Conservation (phyloP, 2,888 invertebrate species). For the Sminthurides aquaticus region DNA sequence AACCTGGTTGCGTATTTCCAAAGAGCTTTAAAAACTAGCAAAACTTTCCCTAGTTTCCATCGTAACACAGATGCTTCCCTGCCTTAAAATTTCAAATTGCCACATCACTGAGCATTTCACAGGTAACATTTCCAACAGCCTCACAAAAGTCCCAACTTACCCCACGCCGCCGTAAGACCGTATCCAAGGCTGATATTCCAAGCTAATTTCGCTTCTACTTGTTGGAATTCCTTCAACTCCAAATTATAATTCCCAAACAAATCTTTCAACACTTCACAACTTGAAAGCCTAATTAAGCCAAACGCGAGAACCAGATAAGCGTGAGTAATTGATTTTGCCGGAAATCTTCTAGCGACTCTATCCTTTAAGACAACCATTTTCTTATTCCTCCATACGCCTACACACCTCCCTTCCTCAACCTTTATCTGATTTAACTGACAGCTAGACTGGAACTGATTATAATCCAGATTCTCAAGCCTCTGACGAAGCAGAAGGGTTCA, state of each 20-base stretch:
- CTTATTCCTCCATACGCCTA: no score
- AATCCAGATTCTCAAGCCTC: no score
- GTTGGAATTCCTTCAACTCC: conserved; percentile 28
- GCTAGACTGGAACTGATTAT: no score
- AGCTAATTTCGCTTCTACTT: conserved; percentile 30
- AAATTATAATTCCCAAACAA: conserved; percentile 34
- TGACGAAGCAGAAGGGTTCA: no score
- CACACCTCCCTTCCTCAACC: no score
- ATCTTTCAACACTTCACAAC: no score
- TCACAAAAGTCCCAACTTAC: conserved; percentile 13
- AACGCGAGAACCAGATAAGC: no score
- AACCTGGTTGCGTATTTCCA: not conserved
- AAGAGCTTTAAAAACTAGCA: not conserved
- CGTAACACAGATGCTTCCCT: not conserved
- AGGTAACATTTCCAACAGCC: not conserved
- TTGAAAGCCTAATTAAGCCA: no score
- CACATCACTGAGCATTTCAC: not conserved
- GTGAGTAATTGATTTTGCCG: no score
- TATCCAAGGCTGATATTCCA: conserved; percentile 38
- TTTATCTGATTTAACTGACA: no score
- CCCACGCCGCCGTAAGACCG: conserved; percentile 17
- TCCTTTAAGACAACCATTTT: no score
- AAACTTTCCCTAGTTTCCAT: not conserved
- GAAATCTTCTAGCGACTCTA: no score
- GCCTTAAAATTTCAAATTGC: not conserved